A percentile compares a stretch with the other conserved stretches of the same genome.
These are phyloP conservation scores for Neostethus bicornis DNA, from an alignment of 2,797 vertebrate genomes.

Conservation along the genomic window DNA sequence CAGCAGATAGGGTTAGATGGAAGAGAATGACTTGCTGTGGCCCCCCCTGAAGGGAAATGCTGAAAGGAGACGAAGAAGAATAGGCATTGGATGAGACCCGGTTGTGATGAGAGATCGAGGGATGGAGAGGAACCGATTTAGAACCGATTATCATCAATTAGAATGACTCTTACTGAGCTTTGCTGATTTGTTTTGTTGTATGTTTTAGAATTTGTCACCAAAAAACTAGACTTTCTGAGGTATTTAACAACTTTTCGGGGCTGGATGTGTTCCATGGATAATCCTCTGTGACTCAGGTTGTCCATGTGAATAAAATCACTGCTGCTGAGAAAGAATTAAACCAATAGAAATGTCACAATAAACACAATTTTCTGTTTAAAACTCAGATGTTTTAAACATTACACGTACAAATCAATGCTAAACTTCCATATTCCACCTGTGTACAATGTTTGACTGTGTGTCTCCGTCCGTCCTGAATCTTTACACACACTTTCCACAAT, in stretches of 20 bases:
- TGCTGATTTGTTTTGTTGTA: conserved; percentile 30
- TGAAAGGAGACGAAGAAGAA: too few relatives aligned
- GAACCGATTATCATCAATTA: conserved; percentile 31
- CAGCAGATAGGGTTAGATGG: too few relatives aligned
- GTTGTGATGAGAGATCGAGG: conserved; percentile 19
- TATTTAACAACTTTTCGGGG: conserved; percentile 45
- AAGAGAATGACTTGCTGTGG: too few relatives aligned
- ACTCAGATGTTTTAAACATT: neutral
- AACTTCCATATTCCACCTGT: conserved; percentile 52
- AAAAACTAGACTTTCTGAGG: conserved; percentile 28
- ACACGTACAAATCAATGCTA: conserved; percentile 1
- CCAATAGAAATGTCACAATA: conserved; percentile 5
- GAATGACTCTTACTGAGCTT: conserved; percentile 7
- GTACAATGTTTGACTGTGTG: conserved; percentile 76
- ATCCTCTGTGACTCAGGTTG: conserved; percentile 44
- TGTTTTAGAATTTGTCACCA: conserved; percentile 36
- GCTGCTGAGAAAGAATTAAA: conserved; percentile 20
- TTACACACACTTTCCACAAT: conserved; percentile 84
- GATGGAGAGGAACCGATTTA: conserved; percentile 3
- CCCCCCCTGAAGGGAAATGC: too few relatives aligned
- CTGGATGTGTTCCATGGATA: conserved; percentile 52
- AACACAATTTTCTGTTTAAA: conserved; percentile 9
- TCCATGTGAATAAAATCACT: conserved; percentile 38
- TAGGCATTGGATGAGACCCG: conserved; percentile 25
- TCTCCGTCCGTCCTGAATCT: conserved; percentile 69